Evolutionary conservation across 2,888 invertebrate species (phyloP).

Genomic region (Leucoma salicis): DNA sequence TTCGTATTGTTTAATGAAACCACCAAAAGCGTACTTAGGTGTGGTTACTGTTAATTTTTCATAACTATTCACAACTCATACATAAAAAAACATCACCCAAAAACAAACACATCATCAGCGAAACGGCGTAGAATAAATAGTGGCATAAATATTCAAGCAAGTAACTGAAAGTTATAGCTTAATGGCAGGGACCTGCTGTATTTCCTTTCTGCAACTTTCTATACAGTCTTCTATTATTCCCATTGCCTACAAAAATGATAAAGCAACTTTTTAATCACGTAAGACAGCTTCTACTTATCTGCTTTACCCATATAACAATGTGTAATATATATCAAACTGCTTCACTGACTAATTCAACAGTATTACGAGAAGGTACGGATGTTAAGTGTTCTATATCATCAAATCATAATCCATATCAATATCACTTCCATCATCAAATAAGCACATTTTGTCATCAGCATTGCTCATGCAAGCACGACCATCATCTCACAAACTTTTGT

Average conservation of each 20-base stretch:
- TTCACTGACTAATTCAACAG: slow-evolving; percentile 25
- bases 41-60: slow-evolving; percentile 22
- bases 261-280: slow-evolving; percentile 14
- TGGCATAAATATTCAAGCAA: slow-evolving; percentile 15
- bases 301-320: slow-evolving; percentile 31
- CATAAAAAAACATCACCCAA: slow-evolving; percentile 41
- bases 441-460: slow-evolving; percentile 45
- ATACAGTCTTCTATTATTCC: slow-evolving; percentile 64
- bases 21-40: slow-evolving; percentile 15
- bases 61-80: slow-evolving; percentile 40
- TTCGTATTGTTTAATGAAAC: slow-evolving; percentile 14
- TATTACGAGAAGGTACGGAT: slow-evolving; percentile 22
- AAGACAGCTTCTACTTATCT: slow-evolving; percentile 37
- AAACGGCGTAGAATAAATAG: slow-evolving; percentile 18
- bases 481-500: slow-evolving; percentile 52
- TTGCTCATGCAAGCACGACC: slow-evolving; percentile 57
- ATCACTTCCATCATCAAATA: slow-evolving; percentile 21
- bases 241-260: slow-evolving; percentile 30
- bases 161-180: slow-evolving; percentile 22
- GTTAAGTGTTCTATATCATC: not conserved
- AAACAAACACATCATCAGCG: slow-evolving; percentile 42
- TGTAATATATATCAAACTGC: slow-evolving; percentile 29
- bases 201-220: slow-evolving; percentile 64
- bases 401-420: slow-evolving; percentile 22
- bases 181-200: slow-evolving; percentile 55